These are phyloP conservation scores for Aselliscus stoliczkanus DNA, from an alignment of 2,797 vertebrate species.

Conservation along the genomic window DNA sequence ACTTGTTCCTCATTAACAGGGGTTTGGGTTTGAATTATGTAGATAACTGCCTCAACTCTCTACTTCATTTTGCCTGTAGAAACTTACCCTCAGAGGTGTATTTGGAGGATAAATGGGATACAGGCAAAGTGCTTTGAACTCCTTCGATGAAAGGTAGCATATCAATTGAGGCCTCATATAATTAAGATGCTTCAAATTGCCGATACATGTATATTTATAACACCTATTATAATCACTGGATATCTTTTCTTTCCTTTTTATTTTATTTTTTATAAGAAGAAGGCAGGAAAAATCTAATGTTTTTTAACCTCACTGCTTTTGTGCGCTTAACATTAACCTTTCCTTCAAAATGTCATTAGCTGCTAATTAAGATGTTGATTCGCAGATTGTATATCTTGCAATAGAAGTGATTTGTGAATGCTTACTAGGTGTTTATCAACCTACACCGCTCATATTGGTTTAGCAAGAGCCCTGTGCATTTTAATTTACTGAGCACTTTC, in stretches of 20 bases:
- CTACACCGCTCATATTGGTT: constrained; percentile 75
- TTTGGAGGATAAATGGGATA: constrained; percentile 59
- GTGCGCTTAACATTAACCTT: constrained; percentile 77
- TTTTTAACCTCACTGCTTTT: constrained; percentile 68
- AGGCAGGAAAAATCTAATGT: constrained; percentile 52
- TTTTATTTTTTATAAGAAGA: constrained; percentile 36
- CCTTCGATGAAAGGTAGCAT: constrained; percentile 44
- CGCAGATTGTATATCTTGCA: constrained; percentile 79
- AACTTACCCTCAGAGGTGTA: constrained; percentile 46
- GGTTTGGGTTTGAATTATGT: constrained; percentile 52
- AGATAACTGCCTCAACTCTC: constrained; percentile 31
- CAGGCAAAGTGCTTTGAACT: constrained; percentile 41
- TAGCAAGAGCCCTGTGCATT: constrained; percentile 71
- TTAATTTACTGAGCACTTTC: constrained; percentile 76
- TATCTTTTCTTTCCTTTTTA: neutral
- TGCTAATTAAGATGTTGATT: constrained; percentile 84
- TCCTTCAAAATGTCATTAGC: constrained; percentile 80
- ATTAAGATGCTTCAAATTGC: constrained; percentile 65
- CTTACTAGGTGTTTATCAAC: constrained; percentile 81
- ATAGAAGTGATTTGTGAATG: constrained; percentile 77
- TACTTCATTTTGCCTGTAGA: constrained; percentile 39
- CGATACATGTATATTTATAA: constrained; percentile 52
- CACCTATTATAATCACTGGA: constrained; percentile 25
- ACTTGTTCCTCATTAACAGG: neutral
- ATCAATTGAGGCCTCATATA: constrained; percentile 50